Evolutionary conservation across 2,888 invertebrate species (phyloP).

Genomic region (Brachynemurus nebulosus): DNA sequence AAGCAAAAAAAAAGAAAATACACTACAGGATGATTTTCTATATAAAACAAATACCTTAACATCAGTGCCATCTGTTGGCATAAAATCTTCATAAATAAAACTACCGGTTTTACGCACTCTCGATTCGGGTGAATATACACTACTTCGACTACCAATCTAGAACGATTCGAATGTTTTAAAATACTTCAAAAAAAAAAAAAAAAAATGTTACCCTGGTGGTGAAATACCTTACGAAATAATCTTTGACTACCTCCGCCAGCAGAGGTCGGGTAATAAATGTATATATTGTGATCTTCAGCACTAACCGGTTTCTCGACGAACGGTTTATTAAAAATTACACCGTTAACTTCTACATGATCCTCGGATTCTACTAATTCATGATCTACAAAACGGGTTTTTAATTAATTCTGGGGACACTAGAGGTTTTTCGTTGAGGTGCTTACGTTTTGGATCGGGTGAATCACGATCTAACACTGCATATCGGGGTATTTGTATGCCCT

Average conservation of each 20-base stretch:
- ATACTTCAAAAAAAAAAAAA: slow-evolving; percentile 9
- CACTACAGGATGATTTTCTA: neutral
- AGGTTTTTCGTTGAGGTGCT: slow-evolving; percentile 27
- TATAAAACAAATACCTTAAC: slow-evolving; percentile 26
- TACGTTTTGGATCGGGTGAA: slow-evolving; percentile 80
- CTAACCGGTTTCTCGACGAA: slow-evolving; percentile 99
- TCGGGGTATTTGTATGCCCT: slow-evolving; percentile 94
- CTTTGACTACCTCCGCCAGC: slow-evolving; percentile 97
- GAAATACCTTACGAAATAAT: slow-evolving; percentile 82
- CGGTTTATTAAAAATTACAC: slow-evolving; percentile 89
- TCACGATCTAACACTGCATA: slow-evolving; percentile 95
- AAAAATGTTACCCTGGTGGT: too few relatives aligned
- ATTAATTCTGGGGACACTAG: neutral
- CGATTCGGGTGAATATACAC: slow-evolving; percentile 95
- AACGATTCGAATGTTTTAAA: too few relatives aligned
- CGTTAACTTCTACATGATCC: slow-evolving; percentile 95
- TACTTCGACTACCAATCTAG: slow-evolving; percentile 94
- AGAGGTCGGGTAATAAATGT: slow-evolving; percentile 97
- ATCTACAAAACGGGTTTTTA: slow-evolving; percentile 37
- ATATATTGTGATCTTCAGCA: slow-evolving; percentile 99
- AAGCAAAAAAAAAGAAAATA: neutral
- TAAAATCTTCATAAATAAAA: slow-evolving; percentile 99
- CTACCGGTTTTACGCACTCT: slow-evolving; percentile 93
- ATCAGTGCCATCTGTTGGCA: slow-evolving; percentile 90
- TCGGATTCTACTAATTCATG: slow-evolving; percentile 88